Evolutionary conservation across 1,140 invertebrate genomes (phyloP), one percentile per base, ranked within the genome.

Genomic region (Saccostrea echinata): DNA sequence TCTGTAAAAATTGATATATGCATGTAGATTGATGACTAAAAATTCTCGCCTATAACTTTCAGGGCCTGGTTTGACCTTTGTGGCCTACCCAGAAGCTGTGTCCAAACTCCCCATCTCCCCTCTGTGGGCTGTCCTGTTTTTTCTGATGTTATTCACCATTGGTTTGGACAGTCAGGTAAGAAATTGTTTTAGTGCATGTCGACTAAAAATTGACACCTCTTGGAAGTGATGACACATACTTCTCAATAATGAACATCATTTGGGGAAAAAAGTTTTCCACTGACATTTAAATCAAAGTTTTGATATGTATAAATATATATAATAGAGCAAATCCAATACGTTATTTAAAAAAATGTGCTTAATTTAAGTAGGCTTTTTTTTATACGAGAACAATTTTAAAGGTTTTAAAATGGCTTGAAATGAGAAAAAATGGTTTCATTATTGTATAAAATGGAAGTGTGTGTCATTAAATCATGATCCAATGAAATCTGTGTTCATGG

Each of bases 11-110:
- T 9, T 43, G 1, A 8, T 43, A 9, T 8, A 6, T 43, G 43
- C 6, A 43, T 4, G 43, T 43, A 4, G 9, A 8, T 43, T 43
- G 24, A 33, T 76, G 3, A 27, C 4, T 30, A 80, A 80, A 80
- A 30, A 24, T 30, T 80, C 3, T 21, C 8, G 24, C 27, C 18
- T 80, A 0, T 80, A 24, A 52, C 52, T 83, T 53, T 8, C 95
- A 97, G 97, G 98, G 91, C 98, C 98, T 35, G 99, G 99, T 61
- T 94, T 99, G 85, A 98, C 98, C 0, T 99, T 99, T 95, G 95
- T 99, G 81, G 98, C 98, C 1, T 99, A 99, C 96, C 99, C 99
- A 76, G 98, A 98, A 85, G 98, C 98, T 0, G 98, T 99, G 4
- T 95, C 99, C 27, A 98, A 99, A 94, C 95, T 99, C 4, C 98